Base-by-base conservation (phyloP, 2,797 vertebrate species). In the Xiphorhynchus erythropygius region DNA sequence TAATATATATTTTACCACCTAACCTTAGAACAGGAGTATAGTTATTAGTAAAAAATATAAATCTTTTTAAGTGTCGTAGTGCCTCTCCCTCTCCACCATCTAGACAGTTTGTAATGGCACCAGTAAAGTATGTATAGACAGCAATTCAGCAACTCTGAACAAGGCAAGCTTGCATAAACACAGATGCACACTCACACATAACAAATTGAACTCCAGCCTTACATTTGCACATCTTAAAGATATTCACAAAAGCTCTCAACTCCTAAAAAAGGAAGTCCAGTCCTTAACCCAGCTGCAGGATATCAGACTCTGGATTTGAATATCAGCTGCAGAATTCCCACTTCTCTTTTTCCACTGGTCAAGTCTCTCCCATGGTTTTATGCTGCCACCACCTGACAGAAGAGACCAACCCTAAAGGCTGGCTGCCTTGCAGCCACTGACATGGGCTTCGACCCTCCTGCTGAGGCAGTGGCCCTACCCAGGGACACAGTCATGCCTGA, bases 311-410 rank as follows among this genome's bases (percentile, higher is more conserved):
- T 7, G 8, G 24, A 53, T 69, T n/a, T 67, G 41, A 94, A 42
- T 9, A 5, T 0, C 0, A 4, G n/a, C 59, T 87, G 67, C 46
- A 41, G 17, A 69, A 89, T 75, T 79, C 56, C 67, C 65, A 71
- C 23, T 60, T 71, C 30, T 7, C 30, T 56, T 56, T 65, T 53
- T 33, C 52, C 32, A 70, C 33, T 27, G 64, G 86, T 77, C 70
- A 90, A n/a, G 57, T 8, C 37, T 80, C 47, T 96, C 56, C 33
- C 41, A 39, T 3, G 71, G 93, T 92, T 95, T 95, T 92, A 70
- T 94, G 94, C 93, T 95, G 92, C 93, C 93, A 96, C 78, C 92
- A 95, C 75, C 94, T 62, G 89, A 96, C 91, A 80, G 74, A 88
- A 84, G 42, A 63, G n/a, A 57, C 59, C 62, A 69, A 10, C 50